phyloP scores from a whole-genome alignment of 2,888 invertebrate species.

The Andrena camellia region DNA sequence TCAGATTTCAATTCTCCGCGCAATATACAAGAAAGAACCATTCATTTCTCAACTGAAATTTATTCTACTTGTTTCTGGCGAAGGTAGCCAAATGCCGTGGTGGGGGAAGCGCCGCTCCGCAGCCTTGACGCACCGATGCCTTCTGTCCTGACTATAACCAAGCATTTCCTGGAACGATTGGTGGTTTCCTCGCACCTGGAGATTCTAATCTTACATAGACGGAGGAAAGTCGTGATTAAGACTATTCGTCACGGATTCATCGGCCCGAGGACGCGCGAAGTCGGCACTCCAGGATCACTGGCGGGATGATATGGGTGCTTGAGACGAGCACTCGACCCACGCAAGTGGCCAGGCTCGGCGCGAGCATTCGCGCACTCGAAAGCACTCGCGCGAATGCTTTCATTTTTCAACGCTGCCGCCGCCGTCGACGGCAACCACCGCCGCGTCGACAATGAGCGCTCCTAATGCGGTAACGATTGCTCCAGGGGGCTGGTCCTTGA shows the following conservation, averaged over 20 bases:
- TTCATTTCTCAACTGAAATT: too few relatives aligned
- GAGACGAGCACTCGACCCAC: constrained; percentile 69
- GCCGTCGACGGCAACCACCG: constrained; percentile 26
- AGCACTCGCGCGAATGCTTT: constrained; percentile 67
- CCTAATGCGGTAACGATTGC: constrained; percentile 73
- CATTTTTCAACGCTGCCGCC: constrained; percentile 53
- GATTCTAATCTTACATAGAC: not conserved
- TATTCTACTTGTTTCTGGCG: too few relatives aligned
- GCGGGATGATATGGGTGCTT: constrained; percentile 55
- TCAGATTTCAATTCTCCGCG: too few relatives aligned
- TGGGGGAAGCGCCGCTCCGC: too few relatives aligned
- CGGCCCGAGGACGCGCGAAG: constrained; percentile 8
- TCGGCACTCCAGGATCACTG: constrained; percentile 49
- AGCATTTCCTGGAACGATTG: too few relatives aligned
- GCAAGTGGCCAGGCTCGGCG: constrained; percentile 51
- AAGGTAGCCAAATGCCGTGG: too few relatives aligned
- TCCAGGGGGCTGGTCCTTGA: constrained; percentile 39
- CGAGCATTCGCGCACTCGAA: constrained; percentile 66
- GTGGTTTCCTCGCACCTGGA: too few relatives aligned
- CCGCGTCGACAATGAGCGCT: constrained; percentile 54
- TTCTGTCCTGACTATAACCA: too few relatives aligned
- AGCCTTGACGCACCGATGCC: too few relatives aligned
- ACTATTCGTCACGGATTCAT: constrained; percentile 9
- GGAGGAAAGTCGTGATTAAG: not conserved
- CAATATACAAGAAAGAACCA: too few relatives aligned